A percentile compares a stretch with the other conserved stretches of the same genome.
These are phyloP conservation scores for Trissolcus brochymenae DNA, from an alignment of 2,888 invertebrate genomes.

Conservation along the genomic window DNA sequence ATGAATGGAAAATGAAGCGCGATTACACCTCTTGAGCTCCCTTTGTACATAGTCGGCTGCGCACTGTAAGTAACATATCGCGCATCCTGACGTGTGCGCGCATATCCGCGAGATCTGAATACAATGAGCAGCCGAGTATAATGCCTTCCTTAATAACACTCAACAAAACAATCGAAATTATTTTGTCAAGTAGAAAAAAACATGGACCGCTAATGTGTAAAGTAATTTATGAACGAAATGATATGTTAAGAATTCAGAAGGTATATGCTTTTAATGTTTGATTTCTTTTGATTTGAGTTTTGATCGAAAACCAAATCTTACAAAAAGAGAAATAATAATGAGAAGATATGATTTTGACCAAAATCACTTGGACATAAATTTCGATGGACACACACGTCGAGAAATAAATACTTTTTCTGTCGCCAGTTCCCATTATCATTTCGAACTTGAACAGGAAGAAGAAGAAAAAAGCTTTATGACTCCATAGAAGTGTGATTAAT, in stretches of 20 bases:
- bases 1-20: constrained; percentile 70
- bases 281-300: too few species aligned
- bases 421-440: constrained; percentile 43
- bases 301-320: too few species aligned
- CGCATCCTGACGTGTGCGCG: constrained; percentile 51
- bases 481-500: constrained; percentile 61
- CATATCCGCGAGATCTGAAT: constrained; percentile 67
- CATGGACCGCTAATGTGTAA: constrained; percentile 12
- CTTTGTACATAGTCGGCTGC: constrained; percentile 19
- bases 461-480: constrained; percentile 52
- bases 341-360: too few species aligned
- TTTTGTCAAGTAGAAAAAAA: constrained; percentile 24
- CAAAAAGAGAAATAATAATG: too few species aligned
- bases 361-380: constrained; percentile 5
- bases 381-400: constrained; percentile 15
- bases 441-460: constrained; percentile 8
- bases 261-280: too few species aligned
- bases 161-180: constrained; percentile 45
- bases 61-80: constrained; percentile 49
- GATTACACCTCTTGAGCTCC: constrained; percentile 32
- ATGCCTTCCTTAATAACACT: constrained; percentile 68
- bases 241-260: too few species aligned
- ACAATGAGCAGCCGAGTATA: constrained; percentile 69
- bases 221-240: neutral
- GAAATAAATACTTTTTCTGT: constrained; percentile 41